Evolutionary conservation across 2,797 vertebrate species (phyloP).

Genomic region (Gambelia wislizenii): DNA sequence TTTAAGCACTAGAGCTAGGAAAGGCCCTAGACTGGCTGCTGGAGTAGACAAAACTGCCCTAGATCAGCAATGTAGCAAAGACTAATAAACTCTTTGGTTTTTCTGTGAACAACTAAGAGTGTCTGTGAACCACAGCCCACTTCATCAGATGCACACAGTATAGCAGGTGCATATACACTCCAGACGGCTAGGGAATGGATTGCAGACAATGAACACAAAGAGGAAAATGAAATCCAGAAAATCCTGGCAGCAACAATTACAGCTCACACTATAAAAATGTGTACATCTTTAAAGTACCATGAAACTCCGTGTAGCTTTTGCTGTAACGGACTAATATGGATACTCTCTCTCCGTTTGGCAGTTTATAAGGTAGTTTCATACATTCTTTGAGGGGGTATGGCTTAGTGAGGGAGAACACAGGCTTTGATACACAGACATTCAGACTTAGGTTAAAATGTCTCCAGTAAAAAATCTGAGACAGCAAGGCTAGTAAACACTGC

Average conservation of each 20-base stretch:
- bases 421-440: not conserved
- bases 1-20: not conserved
- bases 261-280: not conserved
- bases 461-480: not conserved
- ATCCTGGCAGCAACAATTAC: not conserved
- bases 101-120: not conserved
- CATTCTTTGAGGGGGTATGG: not conserved
- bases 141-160: too few species aligned
- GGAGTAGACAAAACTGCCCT: too few species aligned
- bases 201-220: not conserved
- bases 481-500: not conserved
- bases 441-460: not conserved
- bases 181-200: not conserved
- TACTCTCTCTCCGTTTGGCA: too few species aligned
- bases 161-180: not conserved
- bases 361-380: not conserved
- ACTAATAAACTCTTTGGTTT: not conserved
- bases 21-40: not conserved
- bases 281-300: not conserved
- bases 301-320: not conserved
- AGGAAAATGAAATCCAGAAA: not conserved
- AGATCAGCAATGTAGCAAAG: not conserved
- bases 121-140: too few species aligned
- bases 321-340: not conserved
- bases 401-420: not conserved